Base-by-base conservation (phyloP, 2,797 vertebrate genomes). In the Oreortyx pictus region DNA sequence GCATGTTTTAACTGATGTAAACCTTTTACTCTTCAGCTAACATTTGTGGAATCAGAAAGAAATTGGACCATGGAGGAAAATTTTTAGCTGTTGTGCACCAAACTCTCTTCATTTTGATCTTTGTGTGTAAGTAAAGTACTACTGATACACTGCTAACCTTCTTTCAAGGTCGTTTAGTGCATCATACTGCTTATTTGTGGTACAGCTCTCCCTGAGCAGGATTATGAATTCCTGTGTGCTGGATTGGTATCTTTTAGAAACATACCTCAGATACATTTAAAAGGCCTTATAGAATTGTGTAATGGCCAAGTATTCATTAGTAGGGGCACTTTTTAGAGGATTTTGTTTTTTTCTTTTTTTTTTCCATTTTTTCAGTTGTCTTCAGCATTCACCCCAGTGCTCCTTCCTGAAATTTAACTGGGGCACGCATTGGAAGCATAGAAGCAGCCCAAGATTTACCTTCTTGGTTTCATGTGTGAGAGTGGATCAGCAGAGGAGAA, bases 31-130 rank as follows among this genome's bases (percentile, higher is more conserved):
- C 43, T 43, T 77, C 1, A 11, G 49, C 52, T 84, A 71, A 54
- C 52, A 16, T 71, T 89, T 62, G 15, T 64, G 29, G 47, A 71
- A 87, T 57, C 33, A 79, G 47, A 88, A 77, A 3, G 37, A 49
- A 67, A 37, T 74, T 57, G 35, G 37, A 47, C 13, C 12, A 11
- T 71, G 46, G 56, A 43, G 25, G n/a, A 43, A 43, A 17, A 74
- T 41, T 66, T 46, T 4, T 73, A 82, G 41, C 52, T 49, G 19
- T 23, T 52, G 52, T 57, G 43, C 39, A 73, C 47, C 18, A 52
- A 31, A 88, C 92, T 68, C 44, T 79, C 61, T 50, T 79, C 85
- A 68, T 52, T 82, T 44, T 76, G 59, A 66, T 65, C 81, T 89
- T 72, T 67, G 56, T 64, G 56, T 64, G 41, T 71, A 15, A 29